Evolutionary conservation across 2,113 vertebrate species (phyloP).

Genomic region (Labeo rohita): DNA sequence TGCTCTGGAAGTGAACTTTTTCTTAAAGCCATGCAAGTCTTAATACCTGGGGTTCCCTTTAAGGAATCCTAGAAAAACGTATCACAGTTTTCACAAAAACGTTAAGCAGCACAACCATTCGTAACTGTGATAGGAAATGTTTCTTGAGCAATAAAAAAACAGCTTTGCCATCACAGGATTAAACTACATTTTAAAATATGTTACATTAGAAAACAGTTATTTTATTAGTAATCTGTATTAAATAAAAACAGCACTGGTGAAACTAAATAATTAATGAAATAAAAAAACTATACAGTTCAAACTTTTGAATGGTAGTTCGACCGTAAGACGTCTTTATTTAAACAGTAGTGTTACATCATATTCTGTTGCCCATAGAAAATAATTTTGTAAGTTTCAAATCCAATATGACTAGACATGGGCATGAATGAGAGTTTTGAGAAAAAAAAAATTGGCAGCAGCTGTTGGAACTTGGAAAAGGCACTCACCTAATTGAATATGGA

Average conservation of each 20-base stretch:
- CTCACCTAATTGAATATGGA: constrained; percentile 87
- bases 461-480: not conserved
- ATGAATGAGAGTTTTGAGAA: not conserved
- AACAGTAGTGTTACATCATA: not conserved
- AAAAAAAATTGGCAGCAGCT: not conserved
- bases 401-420: not conserved
- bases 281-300: not conserved
- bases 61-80: too few species aligned
- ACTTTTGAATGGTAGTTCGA: not conserved
- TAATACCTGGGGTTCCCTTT: too few species aligned
- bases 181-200: not conserved
- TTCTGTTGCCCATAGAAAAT: not conserved
- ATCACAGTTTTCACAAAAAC: not conserved
- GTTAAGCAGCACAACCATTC: not conserved
- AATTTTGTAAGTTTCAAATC: not conserved
- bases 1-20: too few species aligned
- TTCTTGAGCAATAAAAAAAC: not conserved
- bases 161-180: not conserved
- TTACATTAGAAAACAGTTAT: not conserved
- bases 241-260: not conserved
- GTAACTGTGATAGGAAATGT: too few species aligned
- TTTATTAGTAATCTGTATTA: not conserved
- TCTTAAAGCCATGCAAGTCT: too few species aligned
- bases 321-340: not conserved
- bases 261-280: not conserved